Evolutionary conservation across 2,797 vertebrate genomes (phyloP), one percentile per base, ranked within the genome.

Genomic region (Pseudomugil tenellus): DNA sequence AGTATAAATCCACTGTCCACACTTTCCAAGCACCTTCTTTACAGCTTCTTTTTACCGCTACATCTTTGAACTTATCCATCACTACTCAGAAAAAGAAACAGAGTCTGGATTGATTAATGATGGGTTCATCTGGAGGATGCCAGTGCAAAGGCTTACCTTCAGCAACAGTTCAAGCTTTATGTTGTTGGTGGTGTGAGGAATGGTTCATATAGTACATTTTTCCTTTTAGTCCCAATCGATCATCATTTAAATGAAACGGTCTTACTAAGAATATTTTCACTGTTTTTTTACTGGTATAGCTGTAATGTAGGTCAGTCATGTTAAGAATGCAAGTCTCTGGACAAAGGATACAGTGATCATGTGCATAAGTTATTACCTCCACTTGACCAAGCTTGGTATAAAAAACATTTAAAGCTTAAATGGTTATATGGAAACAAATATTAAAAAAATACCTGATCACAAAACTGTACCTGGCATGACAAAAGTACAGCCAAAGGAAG

Each of bases 1-100:
- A 37, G 6, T 17, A 63, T 52, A 37, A 63, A 63, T 63, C 48
- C 48, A 37, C 16, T 19, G 6, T 63, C 21, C 35, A 43, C 9
- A 43, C 34, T 63, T 13, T 52, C 29, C 61, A 53, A 63, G 61
- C 32, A 63, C 23, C 16, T 52, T 35, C 19, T 11, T 53, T 28
- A 25, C 32, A 37, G 35, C 13, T 37, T 37, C n/a, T 10, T 14
- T 37, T 28, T 63, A 31, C 32, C 23, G 12, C 3, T 10, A 52
- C 16, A 8, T 39, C 21, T 63, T 17, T 39, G 23, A 49, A 7
- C 21, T 49, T 5, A 49, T 49, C 46, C 21, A 49, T 49, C 46
- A 49, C n/a, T 23, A 21, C 3, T 49, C 21, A 49, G 9, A 25
- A 49, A 49, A 49, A 37, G 16, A 37, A 19, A n/a, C n/a, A n/a